Evolutionary conservation across 1,140 invertebrate species (phyloP).

Genomic region (Drosophila simulans): DNA sequence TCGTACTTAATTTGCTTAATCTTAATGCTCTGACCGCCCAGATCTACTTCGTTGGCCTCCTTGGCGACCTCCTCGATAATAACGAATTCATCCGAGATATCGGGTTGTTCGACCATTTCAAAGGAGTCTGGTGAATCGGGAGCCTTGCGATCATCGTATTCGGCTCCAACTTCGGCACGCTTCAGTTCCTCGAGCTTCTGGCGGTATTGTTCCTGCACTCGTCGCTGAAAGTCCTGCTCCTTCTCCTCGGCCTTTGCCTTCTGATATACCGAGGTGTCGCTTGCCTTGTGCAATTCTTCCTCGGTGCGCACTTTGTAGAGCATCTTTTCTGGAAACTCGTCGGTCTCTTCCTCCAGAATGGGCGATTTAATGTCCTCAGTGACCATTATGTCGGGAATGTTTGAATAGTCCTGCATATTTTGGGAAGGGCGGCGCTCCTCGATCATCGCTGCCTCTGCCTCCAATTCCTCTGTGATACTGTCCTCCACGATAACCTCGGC

Average conservation of each 20-base stretch:
- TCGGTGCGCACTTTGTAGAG: slow-evolving; percentile 81
- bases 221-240: slow-evolving; percentile 79
- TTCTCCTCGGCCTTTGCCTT: slow-evolving; percentile 70
- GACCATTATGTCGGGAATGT: slow-evolving; percentile 89
- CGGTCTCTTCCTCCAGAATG: slow-evolving; percentile 63
- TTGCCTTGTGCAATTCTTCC: slow-evolving; percentile 75
- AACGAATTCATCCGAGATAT: slow-evolving; percentile 93
- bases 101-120: slow-evolving; percentile 93
- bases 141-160: slow-evolving; percentile 86
- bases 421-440: slow-evolving; percentile 81
- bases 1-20: slow-evolving; percentile 87
- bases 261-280: slow-evolving; percentile 58
- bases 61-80: slow-evolving; percentile 94
- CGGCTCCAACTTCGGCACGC: slow-evolving; percentile 66
- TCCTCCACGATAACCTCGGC: slow-evolving; percentile 86
- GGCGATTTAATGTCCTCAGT: slow-evolving; percentile 87
- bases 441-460: slow-evolving; percentile 84
- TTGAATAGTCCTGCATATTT: slow-evolving; percentile 84
- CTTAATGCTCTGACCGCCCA: slow-evolving; percentile 91
- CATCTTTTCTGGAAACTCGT: slow-evolving; percentile 71
- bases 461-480: slow-evolving; percentile 86
- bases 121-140: slow-evolving; percentile 95
- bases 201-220: slow-evolving; percentile 80
- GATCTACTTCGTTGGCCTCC: slow-evolving; percentile 91
- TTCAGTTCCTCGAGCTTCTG: slow-evolving; percentile 85